Base-by-base conservation (phyloP, 2,797 vertebrate genomes). In the Amblyopsis hoosieri region DNA sequence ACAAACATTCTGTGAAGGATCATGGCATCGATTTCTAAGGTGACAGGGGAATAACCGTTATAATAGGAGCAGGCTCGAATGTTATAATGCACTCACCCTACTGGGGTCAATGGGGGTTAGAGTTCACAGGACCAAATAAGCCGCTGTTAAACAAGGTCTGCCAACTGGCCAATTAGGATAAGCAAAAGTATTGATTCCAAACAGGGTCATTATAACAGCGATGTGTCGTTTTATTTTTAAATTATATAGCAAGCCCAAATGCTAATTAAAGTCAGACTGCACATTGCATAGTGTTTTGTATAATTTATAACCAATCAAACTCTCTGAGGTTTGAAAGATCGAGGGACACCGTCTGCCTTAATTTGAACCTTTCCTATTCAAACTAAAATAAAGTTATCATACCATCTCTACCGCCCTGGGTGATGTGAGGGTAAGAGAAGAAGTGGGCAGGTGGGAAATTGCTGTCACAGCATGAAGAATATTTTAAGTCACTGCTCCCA, bases 401-500 rank as follows among this genome's bases (percentile, higher is more conserved):
- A 57, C 37, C 15, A 54, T 47, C 19, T 49, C 47, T 14, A 62
- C 54, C 52, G 17, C 49, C 55, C 48, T 33, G 54, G 59, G 42
- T 70, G 31, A 55, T 58, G 31, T 48, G 58, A 75, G 50, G 57
- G 54, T 11, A 46, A n/a, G 8, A 58, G 57, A 57, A 67, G 75
- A 72, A 71, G 62, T 58, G 76, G 70, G 70, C 67, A 2, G 60
- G 72, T 37, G 33, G 52, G 57, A 85, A 80, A 80, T 72, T 48
- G 51, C 63, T 74, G 57, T 74, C 64, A 49, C 76, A 66, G 78
- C 67, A 46, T 37, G 78, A 75, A 76, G 80, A 82, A 80, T 78
- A 85, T 84, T 84, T 78, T 83, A 83, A 88, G 81, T 83, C 80
- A 73, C 70, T 1, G 6, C 73, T 84, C 54, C 58, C 82, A 81